phyloP scores from a whole-genome alignment of 1,140 invertebrate genomes.

The Streblospio benedicti region DNA sequence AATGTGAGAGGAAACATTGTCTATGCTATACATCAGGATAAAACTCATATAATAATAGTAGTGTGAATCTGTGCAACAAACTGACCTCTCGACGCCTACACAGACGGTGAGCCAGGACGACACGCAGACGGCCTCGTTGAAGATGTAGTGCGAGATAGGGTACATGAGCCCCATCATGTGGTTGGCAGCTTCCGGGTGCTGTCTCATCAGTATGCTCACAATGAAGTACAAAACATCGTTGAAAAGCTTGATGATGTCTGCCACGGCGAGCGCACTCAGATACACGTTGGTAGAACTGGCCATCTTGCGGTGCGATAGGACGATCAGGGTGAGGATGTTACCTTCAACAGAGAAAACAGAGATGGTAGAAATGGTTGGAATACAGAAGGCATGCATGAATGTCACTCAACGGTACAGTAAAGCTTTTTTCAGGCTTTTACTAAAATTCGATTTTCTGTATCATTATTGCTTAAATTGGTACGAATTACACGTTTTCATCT shows the following conservation, averaged over 20 bases:
- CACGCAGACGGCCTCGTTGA: constrained; percentile 10
- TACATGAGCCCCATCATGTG: constrained; percentile 5
- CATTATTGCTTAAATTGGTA: too few relatives aligned
- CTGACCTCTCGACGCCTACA: constrained; percentile 11
- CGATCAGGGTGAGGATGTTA: constrained; percentile 60
- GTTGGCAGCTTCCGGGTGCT: not conserved
- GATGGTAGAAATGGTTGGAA: too few relatives aligned
- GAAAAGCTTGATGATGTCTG: constrained; percentile 60
- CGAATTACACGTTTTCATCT: too few relatives aligned
- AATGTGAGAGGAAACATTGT: too few relatives aligned
- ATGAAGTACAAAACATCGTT: constrained; percentile 56
- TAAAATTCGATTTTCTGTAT: too few relatives aligned
- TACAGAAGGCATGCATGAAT: too few relatives aligned
- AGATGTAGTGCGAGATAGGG: constrained; percentile 11
- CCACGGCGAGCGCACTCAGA: constrained; percentile 60
- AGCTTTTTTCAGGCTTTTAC: too few relatives aligned
- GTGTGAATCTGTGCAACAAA: too few relatives aligned
- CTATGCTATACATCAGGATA: too few relatives aligned
- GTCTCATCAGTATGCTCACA: not conserved
- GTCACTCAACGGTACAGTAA: too few relatives aligned
- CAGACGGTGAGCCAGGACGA: constrained; percentile 12
- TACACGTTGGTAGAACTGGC: constrained; percentile 61
- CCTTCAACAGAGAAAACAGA: constrained; percentile 59
- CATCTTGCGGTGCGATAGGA: constrained; percentile 62
- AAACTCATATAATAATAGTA: too few relatives aligned